These are phyloP conservation scores for Erannis defoliaria DNA, from an alignment of 2,888 invertebrate genomes.

Conservation along the genomic window DNA sequence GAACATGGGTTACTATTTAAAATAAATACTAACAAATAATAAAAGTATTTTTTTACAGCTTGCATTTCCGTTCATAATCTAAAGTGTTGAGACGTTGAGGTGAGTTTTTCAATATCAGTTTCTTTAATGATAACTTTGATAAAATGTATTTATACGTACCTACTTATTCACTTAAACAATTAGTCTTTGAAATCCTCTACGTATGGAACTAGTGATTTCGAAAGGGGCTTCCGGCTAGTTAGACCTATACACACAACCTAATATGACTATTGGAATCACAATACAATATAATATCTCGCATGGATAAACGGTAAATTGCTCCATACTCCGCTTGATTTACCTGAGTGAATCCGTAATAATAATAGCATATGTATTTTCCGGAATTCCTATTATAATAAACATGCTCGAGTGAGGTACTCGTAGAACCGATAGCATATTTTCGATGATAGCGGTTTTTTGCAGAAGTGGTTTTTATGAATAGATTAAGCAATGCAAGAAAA, in stretches of 20 bases:
- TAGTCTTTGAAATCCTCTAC: constrained; percentile 10
- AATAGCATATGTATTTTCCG: constrained; percentile 13
- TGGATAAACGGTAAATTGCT: constrained; percentile 40
- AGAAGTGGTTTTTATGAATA: neutral
- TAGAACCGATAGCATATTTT: constrained; percentile 7
- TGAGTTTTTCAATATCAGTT: too few relatives aligned
- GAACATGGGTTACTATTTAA: too few relatives aligned
- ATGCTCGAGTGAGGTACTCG: constrained; percentile 18
- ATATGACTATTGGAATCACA: constrained; percentile 39
- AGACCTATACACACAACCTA: constrained; percentile 30
- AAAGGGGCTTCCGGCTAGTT: constrained; percentile 26
- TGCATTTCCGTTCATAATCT: too few relatives aligned
- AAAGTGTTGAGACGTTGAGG: too few relatives aligned
- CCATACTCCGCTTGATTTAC: constrained; percentile 39
- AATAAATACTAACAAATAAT: too few relatives aligned
- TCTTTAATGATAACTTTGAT: too few relatives aligned
- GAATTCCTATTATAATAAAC: constrained; percentile 21
- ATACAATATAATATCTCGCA: constrained; percentile 39
- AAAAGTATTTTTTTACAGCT: too few relatives aligned
- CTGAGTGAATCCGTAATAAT: constrained; percentile 23
- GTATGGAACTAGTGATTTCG: constrained; percentile 19
- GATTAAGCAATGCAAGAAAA: neutral
- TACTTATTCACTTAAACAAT: too few relatives aligned
- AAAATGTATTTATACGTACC: neutral
- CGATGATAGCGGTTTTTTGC: neutral